phyloP scores from a whole-genome alignment of 2,113 vertebrate genomes.

The Dasyprocta punctata region DNA sequence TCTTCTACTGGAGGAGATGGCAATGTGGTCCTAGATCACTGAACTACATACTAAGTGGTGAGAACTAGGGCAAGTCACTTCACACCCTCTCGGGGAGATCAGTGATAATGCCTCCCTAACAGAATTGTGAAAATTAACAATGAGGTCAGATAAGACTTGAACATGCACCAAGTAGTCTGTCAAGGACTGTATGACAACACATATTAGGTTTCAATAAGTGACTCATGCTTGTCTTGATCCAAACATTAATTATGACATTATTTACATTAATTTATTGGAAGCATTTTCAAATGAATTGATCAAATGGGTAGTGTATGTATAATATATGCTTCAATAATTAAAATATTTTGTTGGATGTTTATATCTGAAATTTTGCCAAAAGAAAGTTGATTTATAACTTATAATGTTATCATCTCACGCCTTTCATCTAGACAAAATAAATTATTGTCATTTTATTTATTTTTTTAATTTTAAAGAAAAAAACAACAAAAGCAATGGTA shows the following conservation, averaged over 20 bases:
- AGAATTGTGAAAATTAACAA: constrained; percentile 49
- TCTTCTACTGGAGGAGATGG: not conserved
- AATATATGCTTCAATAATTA: constrained; percentile 26
- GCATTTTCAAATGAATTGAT: constrained; percentile 30
- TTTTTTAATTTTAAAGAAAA: no score
- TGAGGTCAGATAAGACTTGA: not conserved
- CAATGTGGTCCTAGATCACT: not conserved
- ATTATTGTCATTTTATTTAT: not conserved
- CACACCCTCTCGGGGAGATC: not conserved
- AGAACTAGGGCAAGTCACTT: constrained; percentile 51
- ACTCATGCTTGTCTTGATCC: constrained; percentile 21
- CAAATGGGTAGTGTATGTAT: constrained; percentile 33
- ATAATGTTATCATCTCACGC: not conserved
- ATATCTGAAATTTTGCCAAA: constrained; percentile 8
- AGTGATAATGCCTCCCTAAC: not conserved
- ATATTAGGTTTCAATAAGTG: constrained; percentile 1
- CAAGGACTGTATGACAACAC: not conserved
- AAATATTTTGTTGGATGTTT: constrained; percentile 36
- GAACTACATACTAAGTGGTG: not conserved
- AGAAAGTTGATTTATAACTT: constrained; percentile 38
- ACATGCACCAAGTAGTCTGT: not conserved
- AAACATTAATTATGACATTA: constrained; percentile 48
- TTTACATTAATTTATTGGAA: constrained; percentile 24
- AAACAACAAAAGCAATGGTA: no score
- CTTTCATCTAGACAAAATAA: not conserved